Base-by-base conservation (phyloP, 2,888 invertebrate species). In the Adineta ricciae region DNA sequence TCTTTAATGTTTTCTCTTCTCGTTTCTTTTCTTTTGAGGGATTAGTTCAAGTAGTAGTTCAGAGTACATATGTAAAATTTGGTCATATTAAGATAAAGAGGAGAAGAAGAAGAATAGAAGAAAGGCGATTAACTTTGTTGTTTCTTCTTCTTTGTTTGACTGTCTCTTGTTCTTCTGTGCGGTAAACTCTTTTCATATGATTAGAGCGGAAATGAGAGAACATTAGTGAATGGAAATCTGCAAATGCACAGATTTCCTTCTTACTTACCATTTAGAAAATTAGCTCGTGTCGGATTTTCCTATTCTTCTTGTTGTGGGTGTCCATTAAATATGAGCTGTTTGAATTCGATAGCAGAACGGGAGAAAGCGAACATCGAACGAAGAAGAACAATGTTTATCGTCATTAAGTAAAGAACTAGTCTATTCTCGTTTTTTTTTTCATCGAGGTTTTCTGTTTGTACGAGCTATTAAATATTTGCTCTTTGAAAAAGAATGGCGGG, bases 31-130 rank as follows among this genome's bases (percentile, higher is more conserved):
- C 64, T 64, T 64, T 19, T 19, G 16, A 32, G 19, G 64, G 64
- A 64, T 64, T 64, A 64, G 64, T 32, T 64, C 19, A 64, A 64
- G 64, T 64, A 64, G 64, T 32, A 64, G 32, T 64, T 36, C 19
- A 64, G 64, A 64, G 32, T 32, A 64, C 64, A 64, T 64, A 64
- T 64, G 64, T 64, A 64, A 64, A 64, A 64, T 64, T 64, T 32
- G 32, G 64, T 32, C 32, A 32, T 64, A 64, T 64, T 64, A 64
- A 32, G 50, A 50, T 19, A 19, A 50, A 50, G 5, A 50, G 5
- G 32, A 64, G 32, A 16, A 64, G 19, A 11, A 46, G 46, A 46
- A 46, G n/a, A n/a, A n/a, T n/a, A n/a, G n/a, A n/a, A 46, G 27
- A 64, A 64, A 64, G 64, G 32, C 64, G 64, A 64, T 64, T 64